Conservation (phyloP, 2,113 vertebrate species). For the Oreochromis aureus region DNA sequence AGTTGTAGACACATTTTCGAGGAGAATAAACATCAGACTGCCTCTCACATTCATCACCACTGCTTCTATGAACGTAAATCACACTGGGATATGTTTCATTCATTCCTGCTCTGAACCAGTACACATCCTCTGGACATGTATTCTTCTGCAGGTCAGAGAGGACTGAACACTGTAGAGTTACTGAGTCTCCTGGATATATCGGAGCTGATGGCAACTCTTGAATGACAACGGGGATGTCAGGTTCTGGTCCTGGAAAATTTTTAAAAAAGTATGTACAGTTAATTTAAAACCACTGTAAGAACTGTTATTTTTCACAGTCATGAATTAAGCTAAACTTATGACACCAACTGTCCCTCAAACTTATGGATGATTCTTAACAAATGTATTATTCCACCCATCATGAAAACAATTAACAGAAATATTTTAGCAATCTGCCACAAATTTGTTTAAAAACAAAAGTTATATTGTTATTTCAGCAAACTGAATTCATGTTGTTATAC, state of each 20-base stretch:
- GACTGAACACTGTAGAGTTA: slow-evolving; percentile 21
- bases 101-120: slow-evolving; percentile 27
- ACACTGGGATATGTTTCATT: background rate
- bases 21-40: background rate
- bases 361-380: background rate
- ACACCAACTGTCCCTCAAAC: background rate
- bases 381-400: background rate
- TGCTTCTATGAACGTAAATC: background rate
- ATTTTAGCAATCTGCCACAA: accelerated
- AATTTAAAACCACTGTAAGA: background rate
- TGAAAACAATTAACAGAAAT: background rate
- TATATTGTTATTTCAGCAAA: background rate
- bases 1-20: slow-evolving; percentile 15
- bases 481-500: background rate
- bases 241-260: background rate
- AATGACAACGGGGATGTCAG: background rate
- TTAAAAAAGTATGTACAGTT: too few relatives aligned
- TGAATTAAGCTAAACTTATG: accelerated
- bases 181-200: background rate
- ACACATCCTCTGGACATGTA: slow-evolving; percentile 1
- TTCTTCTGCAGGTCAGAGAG: background rate
- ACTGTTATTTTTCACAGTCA: background rate
- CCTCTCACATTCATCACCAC: background rate
- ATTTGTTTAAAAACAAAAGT: accelerated
- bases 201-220: background rate